Conservation (phyloP, 2,113 vertebrate genomes). For the Carollia perspicillata region DNA sequence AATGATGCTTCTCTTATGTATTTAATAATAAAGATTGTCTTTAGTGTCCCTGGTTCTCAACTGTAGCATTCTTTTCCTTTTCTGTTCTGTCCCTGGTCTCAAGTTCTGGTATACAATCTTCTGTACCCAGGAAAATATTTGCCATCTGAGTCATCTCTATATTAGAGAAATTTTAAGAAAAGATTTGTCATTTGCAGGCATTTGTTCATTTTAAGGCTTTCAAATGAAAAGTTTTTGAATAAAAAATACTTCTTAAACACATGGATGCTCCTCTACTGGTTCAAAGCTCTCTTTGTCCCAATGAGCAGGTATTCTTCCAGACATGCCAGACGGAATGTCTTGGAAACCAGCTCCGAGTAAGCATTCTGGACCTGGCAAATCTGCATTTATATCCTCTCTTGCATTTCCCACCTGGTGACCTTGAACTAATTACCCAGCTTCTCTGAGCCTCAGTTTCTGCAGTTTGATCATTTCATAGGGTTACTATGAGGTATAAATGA, state of each 20-base stretch:
- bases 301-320: background rate
- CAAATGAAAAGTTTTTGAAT: background rate
- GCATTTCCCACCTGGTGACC: background rate
- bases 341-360: background rate
- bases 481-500: background rate
- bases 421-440: background rate
- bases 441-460: background rate
- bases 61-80: background rate
- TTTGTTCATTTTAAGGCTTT: background rate
- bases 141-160: background rate
- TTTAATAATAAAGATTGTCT: background rate
- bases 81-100: background rate
- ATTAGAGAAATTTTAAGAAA: background rate
- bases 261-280: background rate
- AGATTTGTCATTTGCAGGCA: background rate
- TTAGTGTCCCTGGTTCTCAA: background rate
- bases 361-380: background rate
- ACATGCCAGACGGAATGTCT: background rate
- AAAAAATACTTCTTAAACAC: background rate
- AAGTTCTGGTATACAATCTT: background rate
- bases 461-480: background rate
- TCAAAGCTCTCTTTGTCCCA: background rate
- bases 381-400: background rate
- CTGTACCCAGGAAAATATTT: constrained; percentile 32
- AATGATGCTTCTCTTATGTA: background rate